Evolutionary conservation across 2,113 vertebrate species (phyloP), one percentile per base, ranked within the genome.

Genomic region (Capra hircus): DNA sequence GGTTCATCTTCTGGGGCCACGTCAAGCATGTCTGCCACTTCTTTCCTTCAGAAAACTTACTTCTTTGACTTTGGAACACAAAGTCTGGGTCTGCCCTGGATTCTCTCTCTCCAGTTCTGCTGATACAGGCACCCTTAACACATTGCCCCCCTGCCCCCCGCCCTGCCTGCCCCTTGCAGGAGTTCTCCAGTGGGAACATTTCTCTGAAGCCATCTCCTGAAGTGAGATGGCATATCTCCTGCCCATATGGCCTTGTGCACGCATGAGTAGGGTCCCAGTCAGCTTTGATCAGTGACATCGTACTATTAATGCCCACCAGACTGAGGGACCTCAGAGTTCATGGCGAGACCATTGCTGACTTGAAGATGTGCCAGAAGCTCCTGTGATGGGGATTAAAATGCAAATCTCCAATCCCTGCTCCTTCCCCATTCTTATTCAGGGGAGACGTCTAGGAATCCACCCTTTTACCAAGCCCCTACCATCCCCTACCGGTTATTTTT

Each of bases 61-160:
- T 57, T 80, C 28, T 60, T 60, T 60, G 59, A 43, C 36, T 88
- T 62, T 50, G 84, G 80, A 86, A 83, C 25, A 60, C 25, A 25
- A 50, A 50, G 25, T 71, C 53, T 86, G 50, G 40, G 23, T 67
- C 48, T 77, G 14, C n/a, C 62, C 14, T 43, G 59, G 48, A 30
- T 77, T 59, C 55, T 74, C 25, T 30, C 57, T 55, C 48, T 74
- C 40, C 9, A 45, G 15, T 40, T 92, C 71, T 84, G 23, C 36
- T 60, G 43, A 43, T 16, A 5, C 57, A 40, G 9, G 12, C 64
- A 9, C 12, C 25, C 60, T 90, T 1, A 6, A 4, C 21, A 40
- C 43, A 45, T 17, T 7, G 60, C 19, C 7, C 15, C 5, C 36
- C 4, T 3, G 36, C 7, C 5, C 36, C n/a, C 36, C 13, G 0